A percentile compares a stretch with the other conserved stretches of the same genome.
phyloP scores from a whole-genome alignment of 2,797 vertebrate genomes.

The Hypotaenidia philippensis region DNA sequence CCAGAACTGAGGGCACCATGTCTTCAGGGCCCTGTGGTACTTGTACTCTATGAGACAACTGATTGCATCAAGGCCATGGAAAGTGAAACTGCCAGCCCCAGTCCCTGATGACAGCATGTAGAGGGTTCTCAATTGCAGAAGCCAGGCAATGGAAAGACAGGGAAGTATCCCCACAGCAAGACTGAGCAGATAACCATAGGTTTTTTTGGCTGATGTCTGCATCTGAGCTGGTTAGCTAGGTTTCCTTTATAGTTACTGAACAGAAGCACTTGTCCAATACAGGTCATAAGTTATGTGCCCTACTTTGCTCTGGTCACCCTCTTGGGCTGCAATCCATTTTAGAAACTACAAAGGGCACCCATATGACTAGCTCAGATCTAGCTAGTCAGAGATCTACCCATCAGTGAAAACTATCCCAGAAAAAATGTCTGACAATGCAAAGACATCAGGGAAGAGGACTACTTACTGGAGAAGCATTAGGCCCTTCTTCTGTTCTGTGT shows the following conservation, averaged over 20 bases:
- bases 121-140: neutral
- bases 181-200: neutral
- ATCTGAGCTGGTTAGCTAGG: neutral
- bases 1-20: accelerated
- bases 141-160: neutral
- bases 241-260: neutral
- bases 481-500: neutral
- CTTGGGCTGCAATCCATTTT: no score
- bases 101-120: neutral
- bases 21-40: neutral
- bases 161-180: neutral
- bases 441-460: neutral
- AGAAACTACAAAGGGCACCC: accelerated
- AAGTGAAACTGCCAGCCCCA: neutral
- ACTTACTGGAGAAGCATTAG: neutral
- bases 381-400: neutral
- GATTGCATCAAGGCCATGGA: neutral
- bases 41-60: neutral
- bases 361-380: neutral
- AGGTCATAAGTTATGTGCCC: accelerated
- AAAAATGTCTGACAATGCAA: neutral
- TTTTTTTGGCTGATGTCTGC: neutral
- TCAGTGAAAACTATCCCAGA: neutral
- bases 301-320: neutral
- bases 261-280: accelerated